These are phyloP conservation scores for Tyria jacobaeae DNA, from an alignment of 2,888 invertebrate genomes.

Conservation along the genomic window DNA sequence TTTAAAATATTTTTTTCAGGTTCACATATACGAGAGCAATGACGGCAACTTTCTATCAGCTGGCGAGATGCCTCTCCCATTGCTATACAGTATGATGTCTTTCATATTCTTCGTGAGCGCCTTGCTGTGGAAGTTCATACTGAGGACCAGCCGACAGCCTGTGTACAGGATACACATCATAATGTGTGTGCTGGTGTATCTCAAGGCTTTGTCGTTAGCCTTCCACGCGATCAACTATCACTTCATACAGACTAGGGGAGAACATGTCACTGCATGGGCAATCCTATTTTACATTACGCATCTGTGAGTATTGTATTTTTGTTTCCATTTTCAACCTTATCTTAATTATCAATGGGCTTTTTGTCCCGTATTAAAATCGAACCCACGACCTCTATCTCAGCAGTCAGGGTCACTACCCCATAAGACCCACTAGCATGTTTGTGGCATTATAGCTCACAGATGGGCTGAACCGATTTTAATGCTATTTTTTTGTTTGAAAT, in stretches of 20 bases:
- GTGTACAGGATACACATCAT: constrained; percentile 98
- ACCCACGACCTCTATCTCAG: too few relatives aligned
- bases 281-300: constrained; percentile 99
- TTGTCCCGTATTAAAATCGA: too few relatives aligned
- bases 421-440: too few relatives aligned
- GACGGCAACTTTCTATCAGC: constrained; percentile 95
- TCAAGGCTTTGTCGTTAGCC: constrained; percentile 96
- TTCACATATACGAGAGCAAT: constrained; percentile 95
- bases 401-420: neutral
- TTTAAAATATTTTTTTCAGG: constrained; percentile 83
- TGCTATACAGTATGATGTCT: constrained; percentile 96
- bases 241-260: constrained; percentile 96
- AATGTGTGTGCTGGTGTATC: constrained; percentile 97
- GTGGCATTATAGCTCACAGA: too few relatives aligned
- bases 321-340: neutral
- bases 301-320: constrained; percentile 88
- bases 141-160: constrained; percentile 93
- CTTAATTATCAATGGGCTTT: too few relatives aligned
- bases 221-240: constrained; percentile 98
- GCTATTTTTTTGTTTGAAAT: too few relatives aligned
- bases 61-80: constrained; percentile 98
- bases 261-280: constrained; percentile 99
- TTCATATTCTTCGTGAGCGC: constrained; percentile 96
- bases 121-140: constrained; percentile 95
- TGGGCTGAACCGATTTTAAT: too few relatives aligned